Evolutionary conservation across 2,888 invertebrate species (phyloP).

Genomic region (Trachelus troglodyta): DNA sequence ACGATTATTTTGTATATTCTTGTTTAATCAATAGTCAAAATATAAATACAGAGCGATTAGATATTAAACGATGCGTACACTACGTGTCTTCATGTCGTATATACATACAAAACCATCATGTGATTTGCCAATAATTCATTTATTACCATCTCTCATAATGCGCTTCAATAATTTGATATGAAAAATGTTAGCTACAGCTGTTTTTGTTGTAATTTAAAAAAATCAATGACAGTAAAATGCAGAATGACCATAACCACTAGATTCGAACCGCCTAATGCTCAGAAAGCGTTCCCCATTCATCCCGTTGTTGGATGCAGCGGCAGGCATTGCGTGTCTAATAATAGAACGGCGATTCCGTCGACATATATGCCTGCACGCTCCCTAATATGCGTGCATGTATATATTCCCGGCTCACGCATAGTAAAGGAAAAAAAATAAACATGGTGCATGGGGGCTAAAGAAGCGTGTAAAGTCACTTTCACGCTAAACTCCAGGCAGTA

Average conservation of each 20-base stretch:
- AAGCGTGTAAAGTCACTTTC: slow-evolving; percentile 28
- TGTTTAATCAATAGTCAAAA: neutral
- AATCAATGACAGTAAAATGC: neutral
- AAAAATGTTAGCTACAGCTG: neutral
- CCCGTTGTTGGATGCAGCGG: slow-evolving; percentile 26
- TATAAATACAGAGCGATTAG: neutral
- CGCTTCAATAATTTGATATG: neutral
- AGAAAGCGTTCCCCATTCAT: slow-evolving; percentile 32
- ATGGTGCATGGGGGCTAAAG: slow-evolving; percentile 10
- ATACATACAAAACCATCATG: neutral
- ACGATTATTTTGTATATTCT: neutral
- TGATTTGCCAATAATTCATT: neutral
- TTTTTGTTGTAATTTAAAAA: neutral
- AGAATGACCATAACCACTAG: neutral
- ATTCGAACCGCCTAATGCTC: slow-evolving; percentile 6
- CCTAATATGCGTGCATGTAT: slow-evolving; percentile 23
- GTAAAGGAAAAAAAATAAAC: slow-evolving; percentile 25
- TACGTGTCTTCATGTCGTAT: neutral
- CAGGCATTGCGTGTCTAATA: slow-evolving; percentile 28
- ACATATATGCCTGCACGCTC: slow-evolving; percentile 19
- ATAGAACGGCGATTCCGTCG: slow-evolving; percentile 34
- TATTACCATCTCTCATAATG: neutral
- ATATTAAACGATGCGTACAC: neutral
- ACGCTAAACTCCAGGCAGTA: slow-evolving; percentile 4
- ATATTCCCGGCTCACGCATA: neutral